A percentile compares a stretch with the other conserved stretches of the same genome.
phyloP scores from a whole-genome alignment of 2,113 vertebrate species.

The Gnathonemus echidnorhynchus region DNA sequence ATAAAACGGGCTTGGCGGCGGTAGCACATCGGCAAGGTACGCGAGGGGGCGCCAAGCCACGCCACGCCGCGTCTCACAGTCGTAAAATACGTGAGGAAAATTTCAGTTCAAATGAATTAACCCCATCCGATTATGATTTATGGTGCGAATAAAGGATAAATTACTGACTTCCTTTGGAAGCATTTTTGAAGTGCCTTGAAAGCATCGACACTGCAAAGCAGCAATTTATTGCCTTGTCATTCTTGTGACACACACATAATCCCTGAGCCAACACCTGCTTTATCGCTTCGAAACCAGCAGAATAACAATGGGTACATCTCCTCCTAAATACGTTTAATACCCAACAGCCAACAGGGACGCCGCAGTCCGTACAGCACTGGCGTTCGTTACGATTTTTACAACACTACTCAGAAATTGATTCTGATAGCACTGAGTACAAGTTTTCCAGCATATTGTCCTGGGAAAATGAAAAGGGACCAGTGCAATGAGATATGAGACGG shows the following conservation, averaged over 20 bases:
- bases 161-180: background rate
- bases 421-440: background rate
- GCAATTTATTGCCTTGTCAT: slow-evolving; percentile 14
- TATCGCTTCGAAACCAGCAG: background rate
- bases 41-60: background rate
- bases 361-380: background rate
- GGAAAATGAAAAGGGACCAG: background rate
- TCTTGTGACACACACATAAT: background rate
- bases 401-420: background rate
- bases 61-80: background rate
- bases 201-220: background rate
- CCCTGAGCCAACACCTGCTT: background rate
- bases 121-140: slow-evolving; percentile 12
- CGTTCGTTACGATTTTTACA: background rate
- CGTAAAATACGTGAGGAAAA: background rate
- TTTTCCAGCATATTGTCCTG: background rate
- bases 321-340: background rate
- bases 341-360: background rate
- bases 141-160: background rate
- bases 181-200: slow-evolving; percentile 1
- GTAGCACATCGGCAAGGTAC: background rate
- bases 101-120: background rate
- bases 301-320: background rate
- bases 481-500: background rate
- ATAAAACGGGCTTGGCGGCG: background rate